Evolutionary conservation across 2,888 invertebrate species (phyloP).

Genomic region (Lomographa bimaculata): DNA sequence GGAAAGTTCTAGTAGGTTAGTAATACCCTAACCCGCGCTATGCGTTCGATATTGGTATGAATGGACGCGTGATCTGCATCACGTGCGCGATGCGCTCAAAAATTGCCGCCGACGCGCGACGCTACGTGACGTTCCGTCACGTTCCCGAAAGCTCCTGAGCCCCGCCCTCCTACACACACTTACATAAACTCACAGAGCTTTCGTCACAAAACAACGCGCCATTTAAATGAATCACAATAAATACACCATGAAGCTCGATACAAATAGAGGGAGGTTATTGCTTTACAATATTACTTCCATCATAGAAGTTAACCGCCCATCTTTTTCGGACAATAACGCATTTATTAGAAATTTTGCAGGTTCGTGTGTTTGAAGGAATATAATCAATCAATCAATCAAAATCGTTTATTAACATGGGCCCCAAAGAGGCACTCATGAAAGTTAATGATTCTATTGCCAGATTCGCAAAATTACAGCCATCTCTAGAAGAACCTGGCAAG

Average conservation of each 20-base stretch:
- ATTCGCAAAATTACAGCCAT: no score
- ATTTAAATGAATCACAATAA: conserved; percentile 37
- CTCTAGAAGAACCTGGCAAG: no score
- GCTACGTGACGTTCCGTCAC: no score
- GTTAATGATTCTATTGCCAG: no score
- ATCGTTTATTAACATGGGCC: no score
- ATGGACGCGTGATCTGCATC: conserved; percentile 56
- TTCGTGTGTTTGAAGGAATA: no score
- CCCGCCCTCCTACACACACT: conserved; percentile 48
- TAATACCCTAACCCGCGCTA: conserved; percentile 23
- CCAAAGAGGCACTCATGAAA: no score
- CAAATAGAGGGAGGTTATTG: conserved; percentile 37
- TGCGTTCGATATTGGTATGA: conserved; percentile 20
- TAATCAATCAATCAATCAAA: no score
- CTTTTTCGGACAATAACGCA: conserved; percentile 1
- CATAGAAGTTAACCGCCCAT: conserved; percentile 18
- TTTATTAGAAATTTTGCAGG: no score
- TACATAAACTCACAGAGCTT: conserved; percentile 39
- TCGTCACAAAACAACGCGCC: conserved; percentile 42
- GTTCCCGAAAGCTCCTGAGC: conserved; percentile 49
- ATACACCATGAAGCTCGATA: conserved; percentile 25
- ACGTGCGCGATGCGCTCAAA: conserved; percentile 52
- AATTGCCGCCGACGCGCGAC: conserved; percentile 32
- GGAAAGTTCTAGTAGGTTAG: conserved; percentile 22
- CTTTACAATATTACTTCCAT: conserved; percentile 37